These are phyloP conservation scores for Phalangium opilio DNA, from an alignment of 2,888 invertebrate genomes.

Conservation along the genomic window DNA sequence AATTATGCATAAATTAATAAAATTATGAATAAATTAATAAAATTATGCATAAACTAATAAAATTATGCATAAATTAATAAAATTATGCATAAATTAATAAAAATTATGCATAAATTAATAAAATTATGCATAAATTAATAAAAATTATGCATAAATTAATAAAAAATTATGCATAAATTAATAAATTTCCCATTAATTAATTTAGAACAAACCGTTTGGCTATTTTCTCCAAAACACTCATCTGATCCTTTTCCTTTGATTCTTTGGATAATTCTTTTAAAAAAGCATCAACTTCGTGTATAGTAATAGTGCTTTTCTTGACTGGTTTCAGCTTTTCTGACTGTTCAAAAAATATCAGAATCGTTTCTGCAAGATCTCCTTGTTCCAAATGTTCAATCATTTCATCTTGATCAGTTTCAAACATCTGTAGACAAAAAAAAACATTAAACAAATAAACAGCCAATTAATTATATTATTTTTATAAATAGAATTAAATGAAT, in stretches of 20 bases:
- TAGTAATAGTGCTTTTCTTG: slow-evolving; percentile 49
- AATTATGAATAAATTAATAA: too few species aligned
- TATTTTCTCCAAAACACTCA: slow-evolving; percentile 53
- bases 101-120: too few species aligned
- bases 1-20: too few species aligned
- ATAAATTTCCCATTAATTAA: too few species aligned
- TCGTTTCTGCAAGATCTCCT: slow-evolving; percentile 78
- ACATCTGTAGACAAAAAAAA: slow-evolving; percentile 39
- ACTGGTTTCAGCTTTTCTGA: slow-evolving; percentile 44
- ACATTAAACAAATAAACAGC: neutral
- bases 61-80: too few species aligned
- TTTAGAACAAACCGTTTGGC: slow-evolving; percentile 35
- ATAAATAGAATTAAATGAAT: neutral
- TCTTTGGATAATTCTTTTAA: slow-evolving; percentile 54
- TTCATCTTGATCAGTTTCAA: slow-evolving; percentile 51
- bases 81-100: too few species aligned
- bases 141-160: too few species aligned
- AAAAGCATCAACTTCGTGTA: slow-evolving; percentile 56
- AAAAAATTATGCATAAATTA: too few species aligned
- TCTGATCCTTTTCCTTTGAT: slow-evolving; percentile 77
- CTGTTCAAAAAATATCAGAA: slow-evolving; percentile 55
- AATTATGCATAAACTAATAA: too few species aligned
- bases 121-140: too few species aligned
- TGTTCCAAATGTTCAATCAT: slow-evolving; percentile 76
- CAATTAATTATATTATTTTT: neutral